phyloP scores from a whole-genome alignment of 2,888 invertebrate genomes.

The Synergus japonicus region DNA sequence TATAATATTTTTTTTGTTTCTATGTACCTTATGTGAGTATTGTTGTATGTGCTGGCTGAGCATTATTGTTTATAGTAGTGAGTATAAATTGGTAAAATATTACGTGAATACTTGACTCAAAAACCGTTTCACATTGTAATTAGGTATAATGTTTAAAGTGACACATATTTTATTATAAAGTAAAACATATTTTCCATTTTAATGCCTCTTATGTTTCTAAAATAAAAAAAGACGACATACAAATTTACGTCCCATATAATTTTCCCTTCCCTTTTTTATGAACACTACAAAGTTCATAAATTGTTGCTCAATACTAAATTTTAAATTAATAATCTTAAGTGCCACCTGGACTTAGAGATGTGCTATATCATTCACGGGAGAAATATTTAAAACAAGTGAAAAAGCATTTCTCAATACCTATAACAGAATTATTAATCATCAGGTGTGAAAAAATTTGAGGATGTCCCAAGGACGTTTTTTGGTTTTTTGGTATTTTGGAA shows the following conservation, averaged over 20 bases:
- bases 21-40: slow-evolving; percentile 77
- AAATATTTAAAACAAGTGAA: background rate
- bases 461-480: no score
- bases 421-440: background rate
- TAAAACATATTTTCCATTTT: background rate
- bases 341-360: background rate
- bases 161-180: background rate
- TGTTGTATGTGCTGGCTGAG: slow-evolving; percentile 78
- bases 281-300: background rate
- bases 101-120: slow-evolving; percentile 16
- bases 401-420: background rate
- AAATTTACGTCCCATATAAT: background rate
- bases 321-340: background rate
- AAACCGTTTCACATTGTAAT: background rate
- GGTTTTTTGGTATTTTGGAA: no score
- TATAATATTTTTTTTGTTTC: slow-evolving; percentile 51
- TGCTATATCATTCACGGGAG: background rate
- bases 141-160: background rate
- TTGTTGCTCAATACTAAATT: background rate
- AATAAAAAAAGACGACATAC: background rate
- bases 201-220: background rate
- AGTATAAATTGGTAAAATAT: slow-evolving; percentile 23
- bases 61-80: slow-evolving; percentile 51
- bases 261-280: no score
- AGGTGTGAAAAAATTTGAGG: no score